These are phyloP conservation scores for Megathymus violae DNA, from an alignment of 1,140 invertebrate species.

Conservation along the genomic window DNA sequence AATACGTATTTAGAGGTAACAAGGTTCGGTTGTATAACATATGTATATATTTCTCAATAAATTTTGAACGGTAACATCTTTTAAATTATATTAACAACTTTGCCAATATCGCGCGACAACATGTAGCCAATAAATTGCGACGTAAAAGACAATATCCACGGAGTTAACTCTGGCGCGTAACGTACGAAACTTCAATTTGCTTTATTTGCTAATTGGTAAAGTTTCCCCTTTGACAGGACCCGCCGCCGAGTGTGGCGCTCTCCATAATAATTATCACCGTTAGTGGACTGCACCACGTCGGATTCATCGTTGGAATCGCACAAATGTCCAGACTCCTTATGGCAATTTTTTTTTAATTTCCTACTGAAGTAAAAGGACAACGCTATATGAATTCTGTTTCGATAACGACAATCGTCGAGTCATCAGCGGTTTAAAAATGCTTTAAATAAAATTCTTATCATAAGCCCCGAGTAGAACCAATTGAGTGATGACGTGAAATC, in stretches of 20 bases:
- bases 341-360: constrained; percentile 16
- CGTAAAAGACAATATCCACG: constrained; percentile 40
- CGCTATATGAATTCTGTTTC: too few species aligned
- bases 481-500: too few species aligned
- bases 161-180: constrained; percentile 48
- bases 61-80: constrained; percentile 27
- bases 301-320: constrained; percentile 18
- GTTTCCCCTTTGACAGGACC: constrained; percentile 57
- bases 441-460: too few species aligned
- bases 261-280: constrained; percentile 67
- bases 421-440: too few species aligned
- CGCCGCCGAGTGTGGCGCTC: constrained; percentile 38
- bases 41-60: neutral
- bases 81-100: constrained; percentile 32
- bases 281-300: constrained; percentile 38
- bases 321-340: constrained; percentile 7
- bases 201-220: constrained; percentile 73
- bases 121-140: constrained; percentile 37
- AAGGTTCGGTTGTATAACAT: neutral
- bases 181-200: constrained; percentile 57
- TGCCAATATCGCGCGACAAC: constrained; percentile 19
- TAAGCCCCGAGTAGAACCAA: too few species aligned
- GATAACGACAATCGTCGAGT: too few species aligned
- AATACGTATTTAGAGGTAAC: too few species aligned
- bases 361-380: too few species aligned